Conservation (phyloP, 2,797 vertebrate species). For the Acrossocheilus fasciatus region DNA sequence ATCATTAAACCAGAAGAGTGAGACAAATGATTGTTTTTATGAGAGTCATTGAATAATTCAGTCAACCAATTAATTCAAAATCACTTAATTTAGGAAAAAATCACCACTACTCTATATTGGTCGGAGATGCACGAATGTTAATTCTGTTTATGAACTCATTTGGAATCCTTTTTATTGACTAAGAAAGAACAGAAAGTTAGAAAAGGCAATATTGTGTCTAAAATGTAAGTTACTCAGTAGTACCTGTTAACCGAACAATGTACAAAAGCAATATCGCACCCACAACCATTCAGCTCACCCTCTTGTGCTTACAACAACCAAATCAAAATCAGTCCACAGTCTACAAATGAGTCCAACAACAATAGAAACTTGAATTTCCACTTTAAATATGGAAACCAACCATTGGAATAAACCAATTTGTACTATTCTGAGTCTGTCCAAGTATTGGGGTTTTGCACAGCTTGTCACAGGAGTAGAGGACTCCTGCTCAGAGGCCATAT, state of each 20-base stretch:
- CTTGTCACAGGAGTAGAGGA: conserved; percentile 32
- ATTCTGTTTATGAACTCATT: background rate
- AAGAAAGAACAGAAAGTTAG: background rate
- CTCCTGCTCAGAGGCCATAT: conserved; percentile 57
- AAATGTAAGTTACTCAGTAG: background rate
- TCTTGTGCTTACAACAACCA: background rate
- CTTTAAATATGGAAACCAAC: background rate
- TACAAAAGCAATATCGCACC: background rate
- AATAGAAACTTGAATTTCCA: background rate
- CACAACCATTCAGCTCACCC: background rate
- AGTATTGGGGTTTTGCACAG: conserved; percentile 24
- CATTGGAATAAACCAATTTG: conserved; percentile 2
- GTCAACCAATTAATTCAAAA: background rate
- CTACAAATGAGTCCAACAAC: background rate
- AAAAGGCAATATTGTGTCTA: background rate
- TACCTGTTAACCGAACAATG: background rate
- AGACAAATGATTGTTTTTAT: background rate
- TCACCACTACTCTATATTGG: background rate
- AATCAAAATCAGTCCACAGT: background rate
- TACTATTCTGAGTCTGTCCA: conserved; percentile 26
- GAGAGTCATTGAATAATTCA: background rate
- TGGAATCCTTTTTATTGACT: background rate
- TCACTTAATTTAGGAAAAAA: background rate
- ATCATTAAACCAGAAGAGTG: background rate
- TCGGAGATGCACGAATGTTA: background rate